Base-by-base conservation (phyloP, 30 jellyfish, hydroid and myxozoan genomes). In the Pelagia noctiluca region DNA sequence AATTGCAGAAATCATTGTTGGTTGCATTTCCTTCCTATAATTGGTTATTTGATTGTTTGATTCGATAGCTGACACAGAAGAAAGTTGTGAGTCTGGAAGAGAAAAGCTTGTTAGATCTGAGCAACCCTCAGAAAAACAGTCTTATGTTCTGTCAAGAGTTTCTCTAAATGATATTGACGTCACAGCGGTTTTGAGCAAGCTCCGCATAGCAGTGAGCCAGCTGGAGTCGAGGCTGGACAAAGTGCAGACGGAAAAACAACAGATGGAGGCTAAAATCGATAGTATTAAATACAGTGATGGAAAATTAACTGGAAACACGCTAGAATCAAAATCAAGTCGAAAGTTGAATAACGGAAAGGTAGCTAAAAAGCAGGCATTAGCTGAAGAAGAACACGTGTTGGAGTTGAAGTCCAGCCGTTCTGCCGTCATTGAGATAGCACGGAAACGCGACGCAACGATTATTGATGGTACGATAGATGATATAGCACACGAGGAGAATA, bases 361-460 rank as follows among this genome's bases (percentile, higher is more conserved):
- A n/a, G n/a, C n/a, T n/a, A n/a, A n/a, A n/a, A n/a, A n/a, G n/a
- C n/a, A n/a, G n/a, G n/a, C n/a, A n/a, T n/a, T n/a, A n/a, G n/a
- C n/a, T 19, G 68, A 52, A 10, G 28, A 52, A 52, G 68, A 52
- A 4, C 7, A 4, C 7, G 68, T 19, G 2, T 5, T 52, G 68
- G 68, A 52, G 21, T 4, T 30, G 26, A 52, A 19, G 68, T 52
- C 69, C 13, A 82, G 75, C 65, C 85, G 92, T 28, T 86, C 96
- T 7, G 96, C 96, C 10, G 96, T 86, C 31, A 86, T 74, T 13
- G 96, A 86, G 8, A 75, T 86, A 26, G 96, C 89, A 22, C 81
- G 86, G 25, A 82, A 76, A 30, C 38, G 96, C 22, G 86, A 75
- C 23, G 89, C 87, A 0, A 63, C 76, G 61, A 82, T 82, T 28